These are phyloP conservation scores for Alloscopus bannaensis DNA, from an alignment of 2,888 invertebrate genomes.

Conservation along the genomic window DNA sequence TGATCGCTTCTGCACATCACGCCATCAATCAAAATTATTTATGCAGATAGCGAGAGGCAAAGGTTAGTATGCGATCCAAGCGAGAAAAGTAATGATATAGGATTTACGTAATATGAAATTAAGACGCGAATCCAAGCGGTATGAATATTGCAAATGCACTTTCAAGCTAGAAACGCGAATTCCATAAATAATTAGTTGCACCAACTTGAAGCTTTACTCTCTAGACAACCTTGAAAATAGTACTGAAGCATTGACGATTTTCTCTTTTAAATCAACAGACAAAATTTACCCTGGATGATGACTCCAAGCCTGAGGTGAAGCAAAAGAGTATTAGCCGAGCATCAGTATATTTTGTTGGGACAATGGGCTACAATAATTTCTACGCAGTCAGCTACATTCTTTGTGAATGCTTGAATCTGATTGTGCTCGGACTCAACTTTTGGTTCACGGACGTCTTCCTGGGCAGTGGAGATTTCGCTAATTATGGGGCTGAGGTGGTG, in stretches of 20 bases:
- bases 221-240: too few relatives aligned
- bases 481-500: constrained; percentile 74
- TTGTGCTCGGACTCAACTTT: constrained; percentile 74
- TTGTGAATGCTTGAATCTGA: constrained; percentile 73
- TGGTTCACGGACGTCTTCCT: constrained; percentile 74
- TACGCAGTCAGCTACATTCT: constrained; percentile 71
- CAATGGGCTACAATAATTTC: constrained; percentile 62
- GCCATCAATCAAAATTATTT: constrained; percentile 1
- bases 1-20: not conserved
- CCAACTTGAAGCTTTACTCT: too few relatives aligned
- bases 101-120: too few relatives aligned
- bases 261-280: too few relatives aligned
- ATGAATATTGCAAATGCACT: too few relatives aligned
- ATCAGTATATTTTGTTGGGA: constrained; percentile 67
- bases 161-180: too few relatives aligned
- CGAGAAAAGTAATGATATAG: too few relatives aligned
- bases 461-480: constrained; percentile 73
- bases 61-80: too few relatives aligned
- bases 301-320: constrained; percentile 43
- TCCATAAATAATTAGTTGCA: too few relatives aligned
- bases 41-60: too few relatives aligned
- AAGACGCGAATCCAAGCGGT: too few relatives aligned
- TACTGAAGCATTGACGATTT: not conserved
- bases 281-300: constrained; percentile 30
- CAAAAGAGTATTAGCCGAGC: constrained; percentile 55